Evolutionary conservation across 2,888 invertebrate genomes (phyloP), one percentile per base, ranked within the genome.

Genomic region (Apamea crenata): DNA sequence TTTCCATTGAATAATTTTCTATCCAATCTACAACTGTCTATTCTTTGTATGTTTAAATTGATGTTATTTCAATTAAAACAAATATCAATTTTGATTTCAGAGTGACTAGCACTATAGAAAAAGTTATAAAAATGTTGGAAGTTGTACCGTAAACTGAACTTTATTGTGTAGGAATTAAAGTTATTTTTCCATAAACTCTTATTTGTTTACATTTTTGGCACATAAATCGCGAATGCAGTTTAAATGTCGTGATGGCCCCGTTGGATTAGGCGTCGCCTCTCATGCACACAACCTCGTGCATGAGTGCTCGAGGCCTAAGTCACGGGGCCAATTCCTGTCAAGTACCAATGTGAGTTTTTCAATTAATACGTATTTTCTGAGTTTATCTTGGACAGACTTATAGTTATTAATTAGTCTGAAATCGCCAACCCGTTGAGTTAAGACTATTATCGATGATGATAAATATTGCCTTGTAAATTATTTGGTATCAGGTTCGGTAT

Each of bases 401-500:
- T 66, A 36, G 25, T 25, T 36, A 66, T 67, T n/a, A 40, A 40
- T 67, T 44, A 44, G 21, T 47, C 29, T 14, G 21, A 29, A 47
- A 29, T 69, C 29, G 69, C 14, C 12, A 29, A 21, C 44, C 8
- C 21, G 8, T 18, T 29, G 16, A 29, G 8, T 63, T 63, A 18
- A 61, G 16, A 18, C 61, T 61, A 61, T 63, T 10, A 63, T 32
- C 29, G 32, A 32, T 70, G 25, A 50, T 14, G 1, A 16, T 44
- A 29, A 53, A 44, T 25, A 53, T 36, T 6, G 18, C 1, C 40
- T 44, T 21, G 7, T 18, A 73, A 47, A 71, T 59, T n/a, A 47
- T 59, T 32, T n/a, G n/a, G 12, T 71, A 59, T 71, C 75, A 32
- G 40, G 72, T 74, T 70, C 16, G 32, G 1, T 61, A n/a, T 21